These are phyloP conservation scores for Gavia stellata DNA, from an alignment of 2,113 vertebrate species.

Conservation along the genomic window DNA sequence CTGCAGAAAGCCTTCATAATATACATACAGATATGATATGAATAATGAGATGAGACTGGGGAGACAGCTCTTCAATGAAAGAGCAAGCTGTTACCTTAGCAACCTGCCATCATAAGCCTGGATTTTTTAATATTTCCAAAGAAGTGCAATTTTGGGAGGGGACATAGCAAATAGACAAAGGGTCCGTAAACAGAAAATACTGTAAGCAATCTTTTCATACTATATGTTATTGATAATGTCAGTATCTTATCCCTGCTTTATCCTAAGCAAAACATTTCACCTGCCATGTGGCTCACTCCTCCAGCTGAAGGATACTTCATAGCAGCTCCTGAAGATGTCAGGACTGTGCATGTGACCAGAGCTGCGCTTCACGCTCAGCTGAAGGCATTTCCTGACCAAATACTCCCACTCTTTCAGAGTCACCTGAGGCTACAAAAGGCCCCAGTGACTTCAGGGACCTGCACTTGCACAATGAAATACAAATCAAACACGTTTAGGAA, in stretches of 20 bases:
- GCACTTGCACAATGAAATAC: not conserved
- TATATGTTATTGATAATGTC: not conserved
- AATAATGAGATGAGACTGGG: not conserved
- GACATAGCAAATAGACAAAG: not conserved
- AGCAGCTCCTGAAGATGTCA: not conserved
- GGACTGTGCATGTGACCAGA: accelerated
- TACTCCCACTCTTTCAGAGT: not conserved
- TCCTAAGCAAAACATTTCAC: not conserved
- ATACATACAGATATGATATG: not conserved
- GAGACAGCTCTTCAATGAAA: not conserved
- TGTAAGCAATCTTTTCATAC: not conserved
- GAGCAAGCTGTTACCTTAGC: not conserved
- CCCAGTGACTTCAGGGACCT: not conserved
- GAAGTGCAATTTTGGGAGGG: not conserved
- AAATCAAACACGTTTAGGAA: not conserved
- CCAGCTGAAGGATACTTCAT: not conserved
- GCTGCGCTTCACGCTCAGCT: accelerated
- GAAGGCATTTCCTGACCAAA: not conserved
- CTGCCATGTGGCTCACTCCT: not conserved
- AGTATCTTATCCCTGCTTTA: not conserved
- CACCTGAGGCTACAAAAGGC: not conserved
- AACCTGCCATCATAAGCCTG: not conserved
- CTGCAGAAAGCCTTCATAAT: not conserved
- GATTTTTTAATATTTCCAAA: not conserved
- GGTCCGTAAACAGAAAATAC: not conserved